Base-by-base conservation (phyloP, 2,797 vertebrate genomes). In the Sebastes itinus region DNA sequence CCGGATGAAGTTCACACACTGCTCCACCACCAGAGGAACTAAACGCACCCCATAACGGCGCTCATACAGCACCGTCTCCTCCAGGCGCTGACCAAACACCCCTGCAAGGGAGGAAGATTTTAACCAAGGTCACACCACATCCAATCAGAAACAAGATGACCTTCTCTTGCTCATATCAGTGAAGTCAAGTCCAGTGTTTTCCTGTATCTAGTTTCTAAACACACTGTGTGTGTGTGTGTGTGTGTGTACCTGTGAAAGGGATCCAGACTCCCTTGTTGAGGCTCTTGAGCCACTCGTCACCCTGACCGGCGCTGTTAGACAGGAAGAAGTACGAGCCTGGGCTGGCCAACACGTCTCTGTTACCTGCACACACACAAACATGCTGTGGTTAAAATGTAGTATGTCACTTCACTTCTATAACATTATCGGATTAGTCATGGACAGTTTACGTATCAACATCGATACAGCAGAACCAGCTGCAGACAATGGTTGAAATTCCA, bases 321-420 rank as follows among this genome's bases (percentile, higher is more conserved):
- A 96, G 87, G 89, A 96, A 96, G 92, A 96, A 96, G 72, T 96
- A 96, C 16, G 96, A 96, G 13, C 95, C 95, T 4, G 96, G 95
- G 78, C 95, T 96, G 88, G 95, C 95, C 89, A 96, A 61, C 68
- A 96, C 94, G 18, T 96, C 95, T 87, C 95, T 94, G 92, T 96
- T 96, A 30, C 95, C 95, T 95, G 20, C 20, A 80, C 1, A 22
- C 1, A 72, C 32, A 77, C 20, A 52, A 52, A 52, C 18, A 52
- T 16, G 38, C 1, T 16, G 35, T 38, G 35, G 0, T 38, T 38
- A 38, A 38, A 38, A 38, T 38, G 35, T 14, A 38, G 35, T 38
- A 38, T 14, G 12, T 38, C 35, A 38, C 12, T 38, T 38, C 35
- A 38, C 35, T 38, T 38, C 35, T 5, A 38, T 38, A 38, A 38